phyloP scores from a whole-genome alignment of 2,797 vertebrate species.

The Valencia hispanica region DNA sequence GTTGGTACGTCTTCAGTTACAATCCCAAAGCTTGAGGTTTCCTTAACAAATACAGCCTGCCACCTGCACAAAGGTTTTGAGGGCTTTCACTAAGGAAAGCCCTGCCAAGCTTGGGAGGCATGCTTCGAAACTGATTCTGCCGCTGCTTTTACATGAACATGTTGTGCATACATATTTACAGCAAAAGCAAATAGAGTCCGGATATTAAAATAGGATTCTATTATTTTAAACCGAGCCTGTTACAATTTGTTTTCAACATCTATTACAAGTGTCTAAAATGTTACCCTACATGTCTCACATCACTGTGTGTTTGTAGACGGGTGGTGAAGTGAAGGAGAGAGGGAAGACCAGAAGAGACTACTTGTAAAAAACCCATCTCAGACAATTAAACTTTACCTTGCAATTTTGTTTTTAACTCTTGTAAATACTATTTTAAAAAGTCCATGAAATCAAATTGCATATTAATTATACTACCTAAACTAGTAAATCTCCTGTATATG shows the following conservation, averaged over 20 bases:
- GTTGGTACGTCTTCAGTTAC: conserved; percentile 76
- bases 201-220: background rate
- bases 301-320: background rate
- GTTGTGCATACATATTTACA: background rate
- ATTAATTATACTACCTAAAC: background rate
- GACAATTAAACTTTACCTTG: background rate
- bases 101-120: conserved; percentile 32
- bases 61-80: conserved; percentile 68
- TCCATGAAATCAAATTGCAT: too few species aligned
- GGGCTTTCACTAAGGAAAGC: conserved; percentile 54
- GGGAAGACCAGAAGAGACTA: background rate
- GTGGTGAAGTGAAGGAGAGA: background rate
- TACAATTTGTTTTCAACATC: background rate
- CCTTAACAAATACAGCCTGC: conserved; percentile 49
- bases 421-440: too few species aligned
- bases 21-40: conserved; percentile 79
- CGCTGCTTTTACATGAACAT: conserved; percentile 1
- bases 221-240: background rate
- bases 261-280: background rate
- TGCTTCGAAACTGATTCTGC: conserved; percentile 39
- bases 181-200: background rate
- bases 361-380: background rate
- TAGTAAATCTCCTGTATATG: background rate
- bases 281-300: background rate
- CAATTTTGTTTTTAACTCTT: background rate